phyloP scores from a whole-genome alignment of 92 coral and sea anemone genomes.

The Chrysogorgia sp. region DNA sequence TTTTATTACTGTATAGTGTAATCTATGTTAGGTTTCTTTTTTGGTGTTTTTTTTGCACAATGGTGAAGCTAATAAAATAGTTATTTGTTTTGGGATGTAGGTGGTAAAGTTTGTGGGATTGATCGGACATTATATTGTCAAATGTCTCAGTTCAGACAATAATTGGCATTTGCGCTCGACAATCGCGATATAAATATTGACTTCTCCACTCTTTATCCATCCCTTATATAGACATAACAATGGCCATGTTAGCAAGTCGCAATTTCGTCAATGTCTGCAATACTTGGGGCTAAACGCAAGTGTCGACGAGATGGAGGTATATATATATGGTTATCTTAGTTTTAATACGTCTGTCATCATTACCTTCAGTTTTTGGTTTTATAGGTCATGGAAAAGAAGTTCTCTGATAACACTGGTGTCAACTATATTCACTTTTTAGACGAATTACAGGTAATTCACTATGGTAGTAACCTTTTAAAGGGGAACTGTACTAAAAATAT shows the following conservation, averaged over 20 bases:
- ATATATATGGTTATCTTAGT: not conserved
- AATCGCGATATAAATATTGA: not conserved
- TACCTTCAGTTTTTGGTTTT: not conserved
- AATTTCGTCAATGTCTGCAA: conserved; percentile 91
- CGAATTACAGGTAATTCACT: conserved; percentile 69
- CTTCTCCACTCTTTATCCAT: conserved; percentile 1
- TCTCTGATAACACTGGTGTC: conserved; percentile 89
- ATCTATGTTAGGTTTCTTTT: too few species aligned
- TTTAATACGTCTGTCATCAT: not conserved
- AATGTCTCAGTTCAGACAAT: too few species aligned
- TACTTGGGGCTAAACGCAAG: conserved; percentile 79
- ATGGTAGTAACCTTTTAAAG: too few species aligned
- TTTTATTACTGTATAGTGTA: too few species aligned
- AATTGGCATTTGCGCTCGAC: too few species aligned
- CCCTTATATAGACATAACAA: conserved; percentile 80
- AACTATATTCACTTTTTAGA: conserved; percentile 85
- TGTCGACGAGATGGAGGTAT: conserved; percentile 91
- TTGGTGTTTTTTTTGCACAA: too few species aligned
- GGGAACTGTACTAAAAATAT: not conserved
- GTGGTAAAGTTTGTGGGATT: too few species aligned
- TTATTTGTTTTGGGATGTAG: too few species aligned
- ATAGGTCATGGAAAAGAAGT: conserved; percentile 78
- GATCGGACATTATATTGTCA: too few species aligned
- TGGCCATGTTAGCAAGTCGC: conserved; percentile 95
- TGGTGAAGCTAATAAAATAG: too few species aligned